Base-by-base conservation (phyloP, 2,113 vertebrate species). In the Aplodontia rufa region DNA sequence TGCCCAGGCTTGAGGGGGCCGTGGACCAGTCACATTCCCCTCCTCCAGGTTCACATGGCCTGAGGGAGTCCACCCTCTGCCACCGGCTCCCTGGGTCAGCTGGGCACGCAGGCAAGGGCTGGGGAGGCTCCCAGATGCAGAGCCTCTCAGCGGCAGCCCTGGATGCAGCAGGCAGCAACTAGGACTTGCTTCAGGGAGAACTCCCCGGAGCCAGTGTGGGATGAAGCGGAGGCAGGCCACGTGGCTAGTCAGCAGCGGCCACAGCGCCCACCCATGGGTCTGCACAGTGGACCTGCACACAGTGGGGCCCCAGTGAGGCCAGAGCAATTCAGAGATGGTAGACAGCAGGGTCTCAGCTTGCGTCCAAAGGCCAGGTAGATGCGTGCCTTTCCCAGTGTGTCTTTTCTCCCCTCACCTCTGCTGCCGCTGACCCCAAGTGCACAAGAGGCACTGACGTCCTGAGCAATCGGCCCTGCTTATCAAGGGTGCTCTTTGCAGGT, bases 221-320 rank as follows among this genome's bases (percentile, higher is more conserved):
- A 53, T 53, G 8, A 8, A 10, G 51, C 51, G 51, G 51, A 51
- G 8, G 14, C 51, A 51, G 51, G 51, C 11, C 62, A 62, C 14
- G n/a, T 53, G 51, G 51, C n/a, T n/a, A n/a, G n/a, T n/a, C n/a
- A n/a, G n/a, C n/a, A 58, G 55, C 55, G 22, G 55, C 55, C 51
- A 51, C 51, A 51, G 6, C 55, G 19, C 55, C 55, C 20, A 22
- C 20, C 19, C 55, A 19, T 58, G 55, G 55, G 55, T 58, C 6
- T 58, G 20, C 55, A 66, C 35, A 45, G 12, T 0, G 0, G 68
- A 6, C 74, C 80, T 14, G 13, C 8, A 6, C 19, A 42, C 19
- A 0, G 13, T 1, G 26, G 19, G 75, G 32, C 81, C 47, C 2
- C 3, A 0, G 62, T 0, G 42, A 17, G 2, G 13, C 7, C 0